Conservation (phyloP, 2,888 invertebrate genomes). For the Tortricodes alternella region DNA sequence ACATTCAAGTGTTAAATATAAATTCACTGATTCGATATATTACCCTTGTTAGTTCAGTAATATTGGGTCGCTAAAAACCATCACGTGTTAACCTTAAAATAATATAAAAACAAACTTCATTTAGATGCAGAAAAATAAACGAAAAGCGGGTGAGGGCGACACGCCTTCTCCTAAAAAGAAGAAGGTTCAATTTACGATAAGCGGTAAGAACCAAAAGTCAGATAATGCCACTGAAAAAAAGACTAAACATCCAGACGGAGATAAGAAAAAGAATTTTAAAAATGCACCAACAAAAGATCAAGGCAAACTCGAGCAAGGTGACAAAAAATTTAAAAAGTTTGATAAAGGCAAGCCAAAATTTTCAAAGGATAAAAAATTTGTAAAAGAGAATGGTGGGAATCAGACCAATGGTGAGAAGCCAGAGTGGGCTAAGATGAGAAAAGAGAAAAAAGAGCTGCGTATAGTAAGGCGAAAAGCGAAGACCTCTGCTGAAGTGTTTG, state of each 20-base stretch:
- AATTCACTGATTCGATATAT: too few relatives aligned
- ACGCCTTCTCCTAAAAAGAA: conserved; percentile 55
- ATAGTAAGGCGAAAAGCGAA: conserved; percentile 85
- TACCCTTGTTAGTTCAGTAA: conserved; percentile 6
- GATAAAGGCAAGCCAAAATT: conserved; percentile 42
- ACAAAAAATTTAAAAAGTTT: conserved; percentile 39
- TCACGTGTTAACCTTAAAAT: conserved; percentile 18
- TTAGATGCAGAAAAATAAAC: conserved; percentile 82
- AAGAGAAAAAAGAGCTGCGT: conserved; percentile 88
- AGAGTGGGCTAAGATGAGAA: conserved; percentile 89
- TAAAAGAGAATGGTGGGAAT: conserved; percentile 42
- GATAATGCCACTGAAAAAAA: conserved; percentile 27
- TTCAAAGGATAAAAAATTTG: conserved; percentile 41
- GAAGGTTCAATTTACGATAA: conserved; percentile 50
- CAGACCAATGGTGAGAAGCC: conserved; percentile 68
- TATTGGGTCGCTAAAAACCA: too few relatives aligned
- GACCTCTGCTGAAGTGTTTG: conserved; percentile 70
- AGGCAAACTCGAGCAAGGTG: conserved; percentile 30
- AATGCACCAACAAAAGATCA: conserved; percentile 29
- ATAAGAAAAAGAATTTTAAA: conserved; percentile 26
- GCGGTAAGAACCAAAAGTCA: conserved; percentile 29
- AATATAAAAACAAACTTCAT: conserved; percentile 82
- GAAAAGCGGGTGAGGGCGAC: conserved; percentile 54
- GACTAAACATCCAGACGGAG: conserved; percentile 27
- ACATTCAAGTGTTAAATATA: neutral